A percentile compares a stretch with the other conserved stretches of the same genome.
These are phyloP conservation scores for Tenebrio molitor DNA, from an alignment of 1,140 invertebrate genomes.

Conservation along the genomic window DNA sequence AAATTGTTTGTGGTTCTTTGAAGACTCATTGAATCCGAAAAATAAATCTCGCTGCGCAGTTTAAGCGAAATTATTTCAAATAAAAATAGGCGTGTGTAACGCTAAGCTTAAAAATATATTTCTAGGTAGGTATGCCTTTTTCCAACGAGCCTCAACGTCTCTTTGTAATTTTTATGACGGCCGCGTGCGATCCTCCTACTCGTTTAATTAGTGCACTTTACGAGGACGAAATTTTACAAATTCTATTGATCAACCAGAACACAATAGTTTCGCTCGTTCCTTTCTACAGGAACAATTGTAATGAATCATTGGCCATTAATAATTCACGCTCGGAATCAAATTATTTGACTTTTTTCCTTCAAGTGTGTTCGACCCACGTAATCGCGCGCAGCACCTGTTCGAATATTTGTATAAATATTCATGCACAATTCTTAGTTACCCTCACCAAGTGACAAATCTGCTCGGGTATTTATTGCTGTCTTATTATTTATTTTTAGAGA, in stretches of 20 bases:
- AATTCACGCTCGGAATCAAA: background rate
- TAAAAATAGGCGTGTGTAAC: conserved; percentile 13
- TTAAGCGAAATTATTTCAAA: conserved; percentile 1
- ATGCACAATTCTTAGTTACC: background rate
- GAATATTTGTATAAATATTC: conserved; percentile 3
- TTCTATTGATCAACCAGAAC: background rate
- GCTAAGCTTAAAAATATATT: background rate
- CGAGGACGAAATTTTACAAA: background rate
- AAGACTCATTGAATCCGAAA: background rate
- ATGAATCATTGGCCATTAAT: too few relatives aligned
- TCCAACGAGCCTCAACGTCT: too few relatives aligned
- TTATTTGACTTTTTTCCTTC: background rate
- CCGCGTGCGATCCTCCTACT: background rate
- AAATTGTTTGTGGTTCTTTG: background rate
- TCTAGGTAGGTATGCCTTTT: background rate
- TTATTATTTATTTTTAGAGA: conserved; percentile 22
- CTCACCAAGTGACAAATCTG: background rate
- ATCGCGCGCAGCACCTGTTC: conserved; percentile 3
- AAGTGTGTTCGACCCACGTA: background rate
- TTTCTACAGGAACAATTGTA: too few relatives aligned
- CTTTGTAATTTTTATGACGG: background rate
- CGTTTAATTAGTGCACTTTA: background rate
- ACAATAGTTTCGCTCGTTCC: too few relatives aligned
- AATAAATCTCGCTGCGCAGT: background rate
- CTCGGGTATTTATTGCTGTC: background rate